Conservation (phyloP, 2,888 invertebrate genomes). For the Cerastis leucographa region DNA sequence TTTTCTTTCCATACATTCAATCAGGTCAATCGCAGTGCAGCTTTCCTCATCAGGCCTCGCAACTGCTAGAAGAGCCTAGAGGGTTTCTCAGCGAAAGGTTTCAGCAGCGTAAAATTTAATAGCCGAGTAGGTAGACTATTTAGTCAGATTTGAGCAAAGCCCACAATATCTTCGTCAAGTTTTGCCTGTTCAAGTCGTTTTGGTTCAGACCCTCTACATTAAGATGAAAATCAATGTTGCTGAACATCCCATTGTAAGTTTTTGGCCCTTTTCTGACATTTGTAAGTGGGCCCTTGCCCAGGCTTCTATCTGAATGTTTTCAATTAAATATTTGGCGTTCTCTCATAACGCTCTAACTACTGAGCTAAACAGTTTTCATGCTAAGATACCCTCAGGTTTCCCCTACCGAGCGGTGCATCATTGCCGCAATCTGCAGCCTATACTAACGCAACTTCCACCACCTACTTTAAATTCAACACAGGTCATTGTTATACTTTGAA, state of each 20-base stretch:
- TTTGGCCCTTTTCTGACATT: neutral
- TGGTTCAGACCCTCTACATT: neutral
- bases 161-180: neutral
- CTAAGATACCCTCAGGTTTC: neutral
- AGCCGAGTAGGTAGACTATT: neutral
- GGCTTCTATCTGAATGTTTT: neutral
- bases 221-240: neutral
- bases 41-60: neutral
- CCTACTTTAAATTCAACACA: constrained; percentile 4
- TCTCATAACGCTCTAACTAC: neutral
- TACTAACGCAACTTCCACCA: neutral
- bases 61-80: neutral
- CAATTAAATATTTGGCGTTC: neutral
- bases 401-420: neutral
- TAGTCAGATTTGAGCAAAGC: neutral
- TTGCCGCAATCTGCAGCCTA: neutral
- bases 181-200: neutral
- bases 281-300: neutral
- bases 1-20: neutral
- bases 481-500: neutral
- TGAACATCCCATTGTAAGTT: neutral
- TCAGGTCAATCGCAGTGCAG: neutral
- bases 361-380: neutral
- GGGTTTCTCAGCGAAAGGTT: neutral
- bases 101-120: neutral